Evolutionary conservation across 2,797 vertebrate species (phyloP).

Genomic region (Nyctibius grandis): DNA sequence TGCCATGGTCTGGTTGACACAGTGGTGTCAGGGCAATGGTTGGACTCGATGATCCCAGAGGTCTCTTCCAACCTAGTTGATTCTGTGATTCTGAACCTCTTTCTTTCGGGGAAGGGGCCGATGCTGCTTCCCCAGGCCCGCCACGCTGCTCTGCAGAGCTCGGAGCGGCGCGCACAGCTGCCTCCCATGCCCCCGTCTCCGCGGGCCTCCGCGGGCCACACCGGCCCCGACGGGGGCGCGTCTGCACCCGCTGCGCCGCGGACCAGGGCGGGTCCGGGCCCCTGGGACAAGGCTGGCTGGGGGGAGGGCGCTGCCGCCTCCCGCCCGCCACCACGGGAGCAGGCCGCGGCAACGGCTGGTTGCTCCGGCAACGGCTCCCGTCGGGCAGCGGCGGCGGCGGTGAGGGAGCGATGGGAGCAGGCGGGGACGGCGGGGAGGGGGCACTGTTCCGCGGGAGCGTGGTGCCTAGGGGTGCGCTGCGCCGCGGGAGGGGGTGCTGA

Average conservation of each 20-base stretch:
- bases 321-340: no score
- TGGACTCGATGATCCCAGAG: no score
- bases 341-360: neutral
- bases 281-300: neutral
- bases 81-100: no score
- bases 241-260: neutral
- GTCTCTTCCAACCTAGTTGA: no score
- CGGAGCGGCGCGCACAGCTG: neutral
- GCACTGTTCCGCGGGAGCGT: accelerated
- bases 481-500: no score
- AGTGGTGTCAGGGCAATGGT: no score
- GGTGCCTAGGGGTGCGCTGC: neutral
- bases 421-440: no score
- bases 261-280: neutral
- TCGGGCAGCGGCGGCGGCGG: neutral
- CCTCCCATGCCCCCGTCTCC: no score
- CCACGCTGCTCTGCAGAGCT: neutral
- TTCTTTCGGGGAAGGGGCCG: no score
- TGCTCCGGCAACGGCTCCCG: neutral
- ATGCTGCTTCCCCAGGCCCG: neutral
- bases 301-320: neutral
- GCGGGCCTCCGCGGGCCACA: neutral
- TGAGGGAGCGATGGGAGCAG: neutral
- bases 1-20: no score
- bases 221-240: neutral